Evolutionary conservation across 2,888 invertebrate genomes (phyloP).

Genomic region (Eudasyphora cyanicolor): DNA sequence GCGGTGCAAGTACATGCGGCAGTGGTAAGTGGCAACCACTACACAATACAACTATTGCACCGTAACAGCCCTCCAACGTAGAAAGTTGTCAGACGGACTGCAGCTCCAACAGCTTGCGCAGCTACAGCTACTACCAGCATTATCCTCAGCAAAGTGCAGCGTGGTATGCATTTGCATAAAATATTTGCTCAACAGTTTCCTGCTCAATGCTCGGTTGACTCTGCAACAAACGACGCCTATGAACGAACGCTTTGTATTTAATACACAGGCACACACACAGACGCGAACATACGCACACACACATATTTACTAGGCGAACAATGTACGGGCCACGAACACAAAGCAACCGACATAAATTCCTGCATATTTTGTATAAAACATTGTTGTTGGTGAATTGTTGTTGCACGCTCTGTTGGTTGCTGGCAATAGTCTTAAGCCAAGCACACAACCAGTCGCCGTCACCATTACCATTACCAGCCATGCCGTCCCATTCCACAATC

Average conservation of each 20-base stretch:
- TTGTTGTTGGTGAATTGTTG: conserved; percentile 6
- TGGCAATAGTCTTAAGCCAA: conserved; percentile 22
- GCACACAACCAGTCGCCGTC: not conserved
- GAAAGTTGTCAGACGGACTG: conserved; percentile 18
- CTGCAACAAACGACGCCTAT: conserved; percentile 30
- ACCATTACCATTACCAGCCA: not conserved
- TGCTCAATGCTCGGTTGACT: conserved; percentile 64
- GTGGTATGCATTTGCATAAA: conserved; percentile 75
- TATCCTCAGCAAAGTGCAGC: conserved; percentile 48
- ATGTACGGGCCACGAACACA: not conserved
- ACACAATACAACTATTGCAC: not conserved
- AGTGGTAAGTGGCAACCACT: not conserved
- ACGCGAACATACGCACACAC: not conserved
- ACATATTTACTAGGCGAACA: not conserved
- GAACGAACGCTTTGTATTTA: conserved; percentile 30
- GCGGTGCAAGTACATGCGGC: conserved; percentile 32
- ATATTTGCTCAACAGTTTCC: conserved; percentile 76
- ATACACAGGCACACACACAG: not conserved
- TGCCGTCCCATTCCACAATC: conserved; percentile 3
- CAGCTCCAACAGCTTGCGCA: not conserved
- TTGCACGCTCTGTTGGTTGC: not conserved
- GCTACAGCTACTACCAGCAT: conserved; percentile 53
- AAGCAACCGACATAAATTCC: conserved; percentile 21
- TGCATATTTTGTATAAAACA: not conserved
- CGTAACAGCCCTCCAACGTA: not conserved